Evolutionary conservation across 2,113 vertebrate genomes (phyloP).

Genomic region (Silurus glanis): DNA sequence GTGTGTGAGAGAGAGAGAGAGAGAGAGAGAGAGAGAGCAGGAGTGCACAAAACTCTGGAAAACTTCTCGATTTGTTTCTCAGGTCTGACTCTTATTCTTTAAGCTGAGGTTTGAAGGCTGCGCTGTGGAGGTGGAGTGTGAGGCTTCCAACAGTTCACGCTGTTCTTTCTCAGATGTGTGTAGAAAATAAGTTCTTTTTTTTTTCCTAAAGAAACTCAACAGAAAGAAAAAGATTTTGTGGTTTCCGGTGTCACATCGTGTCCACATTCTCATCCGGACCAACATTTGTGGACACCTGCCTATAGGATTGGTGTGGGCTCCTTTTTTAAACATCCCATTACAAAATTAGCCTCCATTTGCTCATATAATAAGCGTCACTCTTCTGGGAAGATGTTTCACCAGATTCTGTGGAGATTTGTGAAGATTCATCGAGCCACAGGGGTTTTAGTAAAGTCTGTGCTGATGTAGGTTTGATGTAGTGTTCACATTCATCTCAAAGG

Average conservation of each 20-base stretch:
- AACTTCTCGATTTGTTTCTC: slow-evolving; percentile 8
- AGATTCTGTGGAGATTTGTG: too few relatives aligned
- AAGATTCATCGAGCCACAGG: too few relatives aligned
- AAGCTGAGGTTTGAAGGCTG: slow-evolving; percentile 1
- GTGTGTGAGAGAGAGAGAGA: background rate
- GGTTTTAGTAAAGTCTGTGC: too few relatives aligned
- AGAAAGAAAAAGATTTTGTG: background rate
- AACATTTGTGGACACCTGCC: too few relatives aligned
- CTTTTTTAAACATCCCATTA: too few relatives aligned
- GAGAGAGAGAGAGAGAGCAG: background rate
- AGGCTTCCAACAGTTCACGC: background rate
- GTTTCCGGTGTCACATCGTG: background rate
- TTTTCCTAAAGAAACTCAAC: background rate
- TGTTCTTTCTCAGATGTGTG: background rate
- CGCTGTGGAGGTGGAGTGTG: background rate
- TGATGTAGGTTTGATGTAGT: too few relatives aligned
- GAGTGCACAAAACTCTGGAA: background rate
- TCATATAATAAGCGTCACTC: too few relatives aligned
- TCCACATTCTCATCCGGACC: background rate
- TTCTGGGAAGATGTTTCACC: too few relatives aligned
- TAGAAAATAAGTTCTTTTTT: background rate
- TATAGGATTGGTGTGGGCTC: too few relatives aligned
- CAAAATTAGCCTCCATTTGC: too few relatives aligned
- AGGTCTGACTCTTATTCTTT: background rate
- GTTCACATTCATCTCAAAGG: too few relatives aligned